Evolutionary conservation across 2,888 invertebrate genomes (phyloP), one percentile per base, ranked within the genome.

Genomic region (Arctia plantaginis): DNA sequence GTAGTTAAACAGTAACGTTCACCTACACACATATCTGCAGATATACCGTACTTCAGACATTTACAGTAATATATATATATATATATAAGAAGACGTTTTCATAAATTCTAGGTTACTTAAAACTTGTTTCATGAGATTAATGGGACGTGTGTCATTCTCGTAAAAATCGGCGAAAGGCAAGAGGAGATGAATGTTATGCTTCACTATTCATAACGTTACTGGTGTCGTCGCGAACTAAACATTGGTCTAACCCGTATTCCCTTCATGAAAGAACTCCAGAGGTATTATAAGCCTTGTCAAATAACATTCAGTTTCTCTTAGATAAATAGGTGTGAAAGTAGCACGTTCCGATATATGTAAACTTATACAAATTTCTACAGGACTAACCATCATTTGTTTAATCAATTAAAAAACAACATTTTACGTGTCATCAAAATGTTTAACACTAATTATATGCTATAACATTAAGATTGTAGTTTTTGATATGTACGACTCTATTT

Each of bases 171-270:
- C 74, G 70, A 71, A 66, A 72, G 66, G 55, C 47, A 62, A 78
- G 76, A 72, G 4, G 72, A 79, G 68, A 78, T 73, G 51, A 80
- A 79, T 82, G 73, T 80, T 82, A 81, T 74, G 82, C 78, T 83
- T 80, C 80, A 84, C 84, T 87, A 88, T 87, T 87, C 88, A 89
- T 87, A 86, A 82, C 44, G 78, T 84, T 89, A 89, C 86, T 86
- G 81, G 83, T 74, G 74, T 80, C 83, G 81, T 82, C 82, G 81
- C 82, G 78, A 80, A 77, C 74, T 76, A 79, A 79, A 82, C 86
- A 83, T 87, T 86, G 85, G 86, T 87, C 82, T 84, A 82, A 82
- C 79, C 81, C 86, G 80, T 87, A 87, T 86, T 85, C 77, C 80
- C 76, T 72, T 80, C 82, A 87, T 87, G 86, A 87, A 89, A 88